These are phyloP conservation scores for Scaptomyza montana DNA, from an alignment of 1,140 invertebrate genomes.

Conservation along the genomic window DNA sequence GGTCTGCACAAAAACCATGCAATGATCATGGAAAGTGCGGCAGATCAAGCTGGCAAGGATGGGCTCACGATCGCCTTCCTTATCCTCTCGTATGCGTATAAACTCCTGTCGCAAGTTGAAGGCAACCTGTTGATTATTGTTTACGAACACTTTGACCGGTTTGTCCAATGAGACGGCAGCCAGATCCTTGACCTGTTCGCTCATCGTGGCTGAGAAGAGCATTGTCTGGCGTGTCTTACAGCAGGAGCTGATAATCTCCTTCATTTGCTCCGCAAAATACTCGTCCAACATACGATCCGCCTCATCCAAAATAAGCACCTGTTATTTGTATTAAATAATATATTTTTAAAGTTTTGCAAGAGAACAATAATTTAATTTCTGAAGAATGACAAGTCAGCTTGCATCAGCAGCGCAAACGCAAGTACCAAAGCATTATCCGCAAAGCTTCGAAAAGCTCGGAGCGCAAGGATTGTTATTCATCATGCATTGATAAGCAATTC, in stretches of 20 bases:
- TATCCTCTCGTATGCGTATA: conserved; percentile 91
- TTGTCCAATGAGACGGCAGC: conserved; percentile 95
- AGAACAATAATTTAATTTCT: background rate
- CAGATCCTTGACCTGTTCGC: conserved; percentile 96
- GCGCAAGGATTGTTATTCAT: conserved; percentile 82
- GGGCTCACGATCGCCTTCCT: conserved; percentile 95
- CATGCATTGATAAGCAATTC: conserved; percentile 35
- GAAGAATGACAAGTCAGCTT: conserved; percentile 44
- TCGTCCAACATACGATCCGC: conserved; percentile 96
- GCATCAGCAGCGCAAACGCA: conserved; percentile 57
- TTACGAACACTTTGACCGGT: conserved; percentile 97
- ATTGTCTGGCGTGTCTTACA: conserved; percentile 97
- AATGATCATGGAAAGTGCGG: conserved; percentile 95
- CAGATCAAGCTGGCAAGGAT: conserved; percentile 95
- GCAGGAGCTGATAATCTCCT: conserved; percentile 96
- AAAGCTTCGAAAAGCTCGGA: conserved; percentile 58
- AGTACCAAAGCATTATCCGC: conserved; percentile 55
- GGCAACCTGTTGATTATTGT: conserved; percentile 97
- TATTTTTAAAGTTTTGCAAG: background rate
- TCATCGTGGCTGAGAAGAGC: conserved; percentile 99
- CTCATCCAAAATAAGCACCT: conserved; percentile 83
- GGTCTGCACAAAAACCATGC: conserved; percentile 98
- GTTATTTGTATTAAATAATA: background rate
- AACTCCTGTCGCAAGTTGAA: conserved; percentile 98
- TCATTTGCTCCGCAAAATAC: conserved; percentile 99